Percentiles rank a stretch among this genome's conserved stretches.
Evolutionary conservation across 2,888 invertebrate genomes (phyloP).

Genomic region (Labia minor): DNA sequence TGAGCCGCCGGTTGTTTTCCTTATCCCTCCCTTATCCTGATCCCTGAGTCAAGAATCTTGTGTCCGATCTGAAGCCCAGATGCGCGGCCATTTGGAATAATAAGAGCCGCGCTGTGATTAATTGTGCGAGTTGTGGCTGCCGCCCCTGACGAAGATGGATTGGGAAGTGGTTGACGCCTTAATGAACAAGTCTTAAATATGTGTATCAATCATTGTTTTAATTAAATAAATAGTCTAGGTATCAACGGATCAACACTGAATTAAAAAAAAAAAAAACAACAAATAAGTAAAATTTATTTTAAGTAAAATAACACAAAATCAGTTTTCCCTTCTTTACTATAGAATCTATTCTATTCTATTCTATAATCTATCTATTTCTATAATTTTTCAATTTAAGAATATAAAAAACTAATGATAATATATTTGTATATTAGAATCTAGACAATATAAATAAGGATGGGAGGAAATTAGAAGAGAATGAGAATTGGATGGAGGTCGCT

Average conservation of each 20-base stretch:
- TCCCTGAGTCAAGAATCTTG: background rate
- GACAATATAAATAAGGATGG: too few relatives aligned
- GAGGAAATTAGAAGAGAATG: too few relatives aligned
- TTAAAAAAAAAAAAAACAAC: too few relatives aligned
- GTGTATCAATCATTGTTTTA: background rate
- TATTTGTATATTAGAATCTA: too few relatives aligned
- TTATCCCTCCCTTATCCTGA: background rate
- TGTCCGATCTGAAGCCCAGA: conserved; percentile 1
- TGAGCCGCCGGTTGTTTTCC: conserved; percentile 1
- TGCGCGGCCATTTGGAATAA: conserved; percentile 7
- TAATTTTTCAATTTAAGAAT: too few relatives aligned
- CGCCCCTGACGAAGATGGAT: conserved; percentile 8
- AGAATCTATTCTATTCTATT: too few relatives aligned
- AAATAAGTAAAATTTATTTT: too few relatives aligned
- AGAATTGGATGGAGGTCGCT: too few relatives aligned
- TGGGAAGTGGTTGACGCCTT: background rate
- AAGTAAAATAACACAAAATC: too few relatives aligned
- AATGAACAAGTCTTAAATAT: conserved; percentile 7
- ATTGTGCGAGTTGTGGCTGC: background rate
- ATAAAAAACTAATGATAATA: too few relatives aligned
- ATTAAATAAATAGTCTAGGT: background rate
- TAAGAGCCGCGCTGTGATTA: conserved; percentile 6
- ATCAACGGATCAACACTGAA: background rate
- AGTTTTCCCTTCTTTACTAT: too few relatives aligned
- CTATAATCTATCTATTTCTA: too few relatives aligned